phyloP scores from a whole-genome alignment of 2,888 invertebrate species.

The Thecocarcelia acutangulata region DNA sequence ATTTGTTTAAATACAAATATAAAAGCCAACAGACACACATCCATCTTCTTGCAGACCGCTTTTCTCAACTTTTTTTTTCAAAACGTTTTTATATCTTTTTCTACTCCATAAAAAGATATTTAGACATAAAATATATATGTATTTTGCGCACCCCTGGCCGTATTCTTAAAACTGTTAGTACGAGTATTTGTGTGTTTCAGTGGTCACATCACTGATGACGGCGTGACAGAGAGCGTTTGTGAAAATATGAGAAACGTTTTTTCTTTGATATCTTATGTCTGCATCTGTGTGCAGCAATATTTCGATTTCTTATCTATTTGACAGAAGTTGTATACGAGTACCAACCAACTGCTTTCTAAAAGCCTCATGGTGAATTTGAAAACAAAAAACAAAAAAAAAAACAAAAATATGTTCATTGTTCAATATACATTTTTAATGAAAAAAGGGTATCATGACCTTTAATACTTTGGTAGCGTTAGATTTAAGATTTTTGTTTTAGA shows the following conservation, averaged over 20 bases:
- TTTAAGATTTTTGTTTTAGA: slow-evolving; percentile 51
- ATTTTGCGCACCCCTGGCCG: slow-evolving; percentile 49
- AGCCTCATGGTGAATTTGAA: slow-evolving; percentile 33
- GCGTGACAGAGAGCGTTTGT: slow-evolving; percentile 20
- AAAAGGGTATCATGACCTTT: slow-evolving; percentile 68
- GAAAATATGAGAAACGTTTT: slow-evolving; percentile 24
- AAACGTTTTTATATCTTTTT: slow-evolving; percentile 11
- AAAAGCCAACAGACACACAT: neutral
- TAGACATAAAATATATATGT: slow-evolving; percentile 23
- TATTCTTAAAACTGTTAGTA: slow-evolving; percentile 10
- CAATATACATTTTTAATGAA: slow-evolving; percentile 34
- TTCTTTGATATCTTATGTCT: slow-evolving; percentile 63
- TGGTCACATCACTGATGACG: slow-evolving; percentile 42
- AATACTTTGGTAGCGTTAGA: slow-evolving; percentile 56
- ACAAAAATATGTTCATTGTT: neutral
- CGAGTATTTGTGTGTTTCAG: neutral
- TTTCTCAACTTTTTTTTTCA: slow-evolving; percentile 7
- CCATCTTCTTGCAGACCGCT: neutral
- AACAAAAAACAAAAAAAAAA: neutral
- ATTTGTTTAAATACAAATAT: slow-evolving; percentile 19
- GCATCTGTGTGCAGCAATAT: slow-evolving; percentile 66
- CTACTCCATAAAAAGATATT: slow-evolving; percentile 10
- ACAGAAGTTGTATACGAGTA: slow-evolving; percentile 42
- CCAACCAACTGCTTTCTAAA: slow-evolving; percentile 53
- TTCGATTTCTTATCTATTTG: slow-evolving; percentile 78